These are phyloP conservation scores for Phallusia fumigata DNA, from an alignment of 23 tunicate species.

Conservation along the genomic window DNA sequence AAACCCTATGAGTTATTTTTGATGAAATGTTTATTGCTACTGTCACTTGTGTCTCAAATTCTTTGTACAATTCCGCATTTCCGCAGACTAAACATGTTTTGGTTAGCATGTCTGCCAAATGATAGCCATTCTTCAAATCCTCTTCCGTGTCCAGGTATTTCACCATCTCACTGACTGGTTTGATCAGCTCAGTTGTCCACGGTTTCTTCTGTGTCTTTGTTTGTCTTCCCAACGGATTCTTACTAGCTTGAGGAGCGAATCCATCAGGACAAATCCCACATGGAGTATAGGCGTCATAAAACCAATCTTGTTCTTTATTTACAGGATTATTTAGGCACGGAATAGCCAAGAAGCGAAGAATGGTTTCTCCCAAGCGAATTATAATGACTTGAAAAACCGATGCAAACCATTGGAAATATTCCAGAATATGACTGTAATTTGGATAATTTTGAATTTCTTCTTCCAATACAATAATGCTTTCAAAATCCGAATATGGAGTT, in stretches of 20 bases:
- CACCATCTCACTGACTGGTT: constrained; percentile 9
- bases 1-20: background rate
- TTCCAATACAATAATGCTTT: background rate
- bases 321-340: background rate
- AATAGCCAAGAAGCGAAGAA: constrained; percentile 1
- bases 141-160: background rate
- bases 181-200: constrained; percentile 9
- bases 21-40: background rate
- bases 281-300: background rate
- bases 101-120: background rate
- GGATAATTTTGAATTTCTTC: background rate
- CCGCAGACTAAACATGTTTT: background rate
- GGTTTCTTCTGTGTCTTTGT: constrained; percentile 3
- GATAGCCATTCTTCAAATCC: background rate
- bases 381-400: background rate
- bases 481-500: constrained; percentile 5
- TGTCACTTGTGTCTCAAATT: background rate
- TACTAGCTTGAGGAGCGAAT: background rate
- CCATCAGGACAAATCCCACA: constrained; percentile 10
- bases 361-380: background rate
- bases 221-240: constrained; percentile 2
- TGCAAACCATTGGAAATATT: background rate
- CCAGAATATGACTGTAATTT: background rate
- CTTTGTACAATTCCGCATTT: background rate
- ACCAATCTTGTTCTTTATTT: background rate